phyloP scores from a whole-genome alignment of 2,797 vertebrate species.

The Denticeps clupeoides region DNA sequence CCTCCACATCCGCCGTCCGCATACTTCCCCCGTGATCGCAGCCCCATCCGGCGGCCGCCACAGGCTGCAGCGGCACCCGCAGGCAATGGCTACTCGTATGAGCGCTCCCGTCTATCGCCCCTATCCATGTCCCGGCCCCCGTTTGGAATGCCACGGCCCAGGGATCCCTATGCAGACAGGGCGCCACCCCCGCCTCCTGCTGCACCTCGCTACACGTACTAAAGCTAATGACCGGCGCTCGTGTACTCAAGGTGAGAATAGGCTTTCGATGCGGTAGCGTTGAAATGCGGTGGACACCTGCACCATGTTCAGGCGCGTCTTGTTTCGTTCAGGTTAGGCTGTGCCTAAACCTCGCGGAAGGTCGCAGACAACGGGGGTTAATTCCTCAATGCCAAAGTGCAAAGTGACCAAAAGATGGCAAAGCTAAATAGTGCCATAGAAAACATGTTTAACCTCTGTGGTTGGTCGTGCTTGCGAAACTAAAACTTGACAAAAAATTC shows the following conservation, averaged over 20 bases:
- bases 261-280: slow-evolving; percentile 14
- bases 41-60: slow-evolving; percentile 73
- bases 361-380: too few species aligned
- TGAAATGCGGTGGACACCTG: slow-evolving; percentile 17
- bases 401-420: too few species aligned
- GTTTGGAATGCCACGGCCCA: slow-evolving; percentile 76
- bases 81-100: slow-evolving; percentile 82
- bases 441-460: too few species aligned
- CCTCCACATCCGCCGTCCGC: slow-evolving; percentile 63
- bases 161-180: slow-evolving; percentile 76
- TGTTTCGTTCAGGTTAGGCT: too few species aligned
- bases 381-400: too few species aligned
- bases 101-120: slow-evolving; percentile 78
- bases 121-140: slow-evolving; percentile 63
- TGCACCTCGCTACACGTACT: slow-evolving; percentile 69
- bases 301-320: too few species aligned
- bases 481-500: too few species aligned
- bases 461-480: too few species aligned
- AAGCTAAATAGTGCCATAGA: too few species aligned
- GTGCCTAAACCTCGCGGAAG: too few species aligned
- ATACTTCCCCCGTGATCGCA: slow-evolving; percentile 82
- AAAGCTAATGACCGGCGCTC: slow-evolving; percentile 38
- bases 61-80: slow-evolving; percentile 48
- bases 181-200: slow-evolving; percentile 59
- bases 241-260: slow-evolving; percentile 62